These are phyloP conservation scores for Myotis planiceps DNA, from an alignment of 2,797 vertebrate species.

Conservation along the genomic window DNA sequence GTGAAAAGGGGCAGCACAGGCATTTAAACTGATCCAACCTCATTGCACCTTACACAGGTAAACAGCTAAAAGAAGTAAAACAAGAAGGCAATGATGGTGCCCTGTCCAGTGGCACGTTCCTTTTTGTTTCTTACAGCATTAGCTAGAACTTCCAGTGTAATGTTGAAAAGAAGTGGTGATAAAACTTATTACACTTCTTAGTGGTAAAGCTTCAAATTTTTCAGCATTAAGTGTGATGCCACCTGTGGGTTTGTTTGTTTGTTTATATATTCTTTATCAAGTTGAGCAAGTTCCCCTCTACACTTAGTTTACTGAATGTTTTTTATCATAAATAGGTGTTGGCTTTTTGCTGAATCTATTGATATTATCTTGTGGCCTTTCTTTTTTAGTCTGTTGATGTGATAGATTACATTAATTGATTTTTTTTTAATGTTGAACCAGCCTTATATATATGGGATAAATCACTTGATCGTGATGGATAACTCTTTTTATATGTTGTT, in stretches of 20 bases:
- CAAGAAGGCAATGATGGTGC: too few species aligned
- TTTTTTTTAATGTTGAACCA: not conserved
- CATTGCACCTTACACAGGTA: too few species aligned
- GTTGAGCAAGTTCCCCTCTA: not conserved
- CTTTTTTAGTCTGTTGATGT: not conserved
- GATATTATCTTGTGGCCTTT: not conserved
- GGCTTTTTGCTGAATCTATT: not conserved
- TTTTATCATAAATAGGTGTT: not conserved
- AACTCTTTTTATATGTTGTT: not conserved
- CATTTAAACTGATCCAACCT: too few species aligned
- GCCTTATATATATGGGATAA: not conserved
- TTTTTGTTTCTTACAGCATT: not conserved
- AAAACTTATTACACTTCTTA: not conserved
- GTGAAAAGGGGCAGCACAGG: too few species aligned
- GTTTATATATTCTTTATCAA: not conserved
- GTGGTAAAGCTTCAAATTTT: not conserved
- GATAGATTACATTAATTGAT: not conserved
- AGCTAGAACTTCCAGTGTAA: not conserved
- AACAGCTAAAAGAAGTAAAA: too few species aligned
- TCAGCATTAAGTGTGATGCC: not conserved
- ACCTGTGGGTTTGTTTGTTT: not conserved
- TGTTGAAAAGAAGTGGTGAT: not conserved
- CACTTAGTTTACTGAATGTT: not conserved
- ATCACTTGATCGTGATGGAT: not conserved
- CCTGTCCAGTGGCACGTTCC: too few species aligned